A percentile compares a stretch with the other conserved stretches of the same genome.
Conservation (phyloP, 2,113 vertebrate genomes). For the Struthio camelus region DNA sequence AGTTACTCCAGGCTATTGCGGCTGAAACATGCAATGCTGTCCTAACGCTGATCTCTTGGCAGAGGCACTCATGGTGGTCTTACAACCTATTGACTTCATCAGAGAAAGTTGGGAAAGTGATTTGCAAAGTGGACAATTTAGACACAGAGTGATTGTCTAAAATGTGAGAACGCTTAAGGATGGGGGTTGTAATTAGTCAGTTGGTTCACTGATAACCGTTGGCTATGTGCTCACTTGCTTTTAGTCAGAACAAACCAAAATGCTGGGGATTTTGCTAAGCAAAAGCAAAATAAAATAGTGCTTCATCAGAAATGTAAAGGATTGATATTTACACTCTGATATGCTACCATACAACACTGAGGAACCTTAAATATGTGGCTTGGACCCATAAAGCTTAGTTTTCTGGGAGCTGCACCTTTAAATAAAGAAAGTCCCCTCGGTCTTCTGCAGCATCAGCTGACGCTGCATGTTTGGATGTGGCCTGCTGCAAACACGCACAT, state of each 20-base stretch:
- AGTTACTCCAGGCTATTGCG: slow-evolving; percentile 74
- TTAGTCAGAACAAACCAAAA: not conserved
- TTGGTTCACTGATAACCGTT: slow-evolving; percentile 7
- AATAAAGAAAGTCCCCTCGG: not conserved
- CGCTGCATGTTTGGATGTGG: not conserved
- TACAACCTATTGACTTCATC: slow-evolving; percentile 48
- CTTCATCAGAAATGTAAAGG: not conserved
- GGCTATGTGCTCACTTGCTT: not conserved
- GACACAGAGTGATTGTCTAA: not conserved
- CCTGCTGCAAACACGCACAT: not conserved
- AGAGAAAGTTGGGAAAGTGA: slow-evolving; percentile 68
- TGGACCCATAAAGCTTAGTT: not conserved
- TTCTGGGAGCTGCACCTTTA: not conserved
- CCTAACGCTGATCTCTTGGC: not conserved
- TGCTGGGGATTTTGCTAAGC: not conserved
- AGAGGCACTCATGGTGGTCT: slow-evolving; percentile 56
- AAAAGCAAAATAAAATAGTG: not conserved
- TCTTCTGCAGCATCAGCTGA: not conserved
- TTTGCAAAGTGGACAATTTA: slow-evolving; percentile 73
- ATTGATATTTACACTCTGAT: not conserved
- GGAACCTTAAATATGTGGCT: not conserved
- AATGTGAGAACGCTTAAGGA: slow-evolving; percentile 32
- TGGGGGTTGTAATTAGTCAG: not conserved
- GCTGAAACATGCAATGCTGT: slow-evolving; percentile 6
- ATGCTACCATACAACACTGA: not conserved